These are phyloP conservation scores for Gymnarchus niloticus DNA, from an alignment of 2,113 vertebrate genomes.

Conservation along the genomic window DNA sequence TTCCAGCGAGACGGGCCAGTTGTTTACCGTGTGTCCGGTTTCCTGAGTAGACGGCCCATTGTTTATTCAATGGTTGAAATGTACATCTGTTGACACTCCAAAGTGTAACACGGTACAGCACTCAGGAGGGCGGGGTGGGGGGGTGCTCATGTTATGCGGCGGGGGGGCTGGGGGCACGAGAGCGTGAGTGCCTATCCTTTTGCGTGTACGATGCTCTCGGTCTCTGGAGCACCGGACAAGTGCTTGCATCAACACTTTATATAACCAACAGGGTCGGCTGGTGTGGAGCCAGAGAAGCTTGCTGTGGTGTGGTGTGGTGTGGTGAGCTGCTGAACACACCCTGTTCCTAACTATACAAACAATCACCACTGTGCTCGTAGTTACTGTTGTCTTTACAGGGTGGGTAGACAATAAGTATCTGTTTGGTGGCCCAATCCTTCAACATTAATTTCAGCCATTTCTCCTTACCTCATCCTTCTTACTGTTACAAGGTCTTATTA, in stretches of 20 bases:
- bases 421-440: constrained; percentile 9
- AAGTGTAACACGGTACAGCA: neutral
- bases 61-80: neutral
- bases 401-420: neutral
- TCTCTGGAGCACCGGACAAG: neutral
- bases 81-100: neutral
- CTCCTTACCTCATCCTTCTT: no score
- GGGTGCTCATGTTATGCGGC: neutral
- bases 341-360: neutral
- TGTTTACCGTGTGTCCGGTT: neutral
- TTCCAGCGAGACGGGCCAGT: neutral
- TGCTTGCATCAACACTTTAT: neutral
- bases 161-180: neutral
- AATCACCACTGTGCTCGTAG: neutral
- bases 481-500: no score
- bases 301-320: neutral
- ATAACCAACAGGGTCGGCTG: neutral
- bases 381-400: neutral
- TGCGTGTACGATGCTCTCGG: neutral
- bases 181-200: neutral
- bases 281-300: neutral
- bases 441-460: no score
- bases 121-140: neutral
- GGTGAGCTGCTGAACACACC: neutral
- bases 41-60: no score